Percentiles rank a stretch among this genome's conserved stretches.
Conservation (phyloP, 2,888 invertebrate genomes). For the Nebria salina region DNA sequence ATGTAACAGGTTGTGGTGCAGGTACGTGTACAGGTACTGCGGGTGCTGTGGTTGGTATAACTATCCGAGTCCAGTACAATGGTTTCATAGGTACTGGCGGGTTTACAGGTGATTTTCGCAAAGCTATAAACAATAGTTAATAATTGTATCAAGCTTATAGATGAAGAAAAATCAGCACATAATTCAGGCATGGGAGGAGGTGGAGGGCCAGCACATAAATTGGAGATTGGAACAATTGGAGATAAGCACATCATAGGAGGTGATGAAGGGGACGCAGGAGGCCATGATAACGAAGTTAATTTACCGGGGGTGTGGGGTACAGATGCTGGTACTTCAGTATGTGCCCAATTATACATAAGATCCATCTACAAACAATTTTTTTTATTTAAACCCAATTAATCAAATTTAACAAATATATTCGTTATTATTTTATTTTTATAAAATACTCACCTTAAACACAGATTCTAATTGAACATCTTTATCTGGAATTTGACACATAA, state of each 20-base stretch:
- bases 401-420: background rate
- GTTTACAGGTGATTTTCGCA: constrained; percentile 83
- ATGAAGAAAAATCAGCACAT: too few species aligned
- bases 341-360: constrained; percentile 92
- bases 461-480: constrained; percentile 74
- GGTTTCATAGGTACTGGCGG: constrained; percentile 95
- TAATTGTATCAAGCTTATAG: too few species aligned
- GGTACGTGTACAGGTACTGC: constrained; percentile 53
- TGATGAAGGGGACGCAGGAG: constrained; percentile 63
- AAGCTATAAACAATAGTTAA: constrained; percentile 65
- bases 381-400: background rate
- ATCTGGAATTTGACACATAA: constrained; percentile 81
- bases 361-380: constrained; percentile 73
- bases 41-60: constrained; percentile 69
- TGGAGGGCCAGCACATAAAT: constrained; percentile 46
- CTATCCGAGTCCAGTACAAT: constrained; percentile 93
- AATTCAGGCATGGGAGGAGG: constrained; percentile 58
- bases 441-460: constrained; percentile 73
- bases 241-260: constrained; percentile 50
- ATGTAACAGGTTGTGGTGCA: constrained; percentile 57
- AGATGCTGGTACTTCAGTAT: constrained; percentile 75
- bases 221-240: constrained; percentile 50
- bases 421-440: background rate
- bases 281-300: constrained; percentile 78
- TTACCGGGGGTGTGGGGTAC: constrained; percentile 79